phyloP scores from a whole-genome alignment of 2,113 vertebrate genomes.

The Melanerpes formicivorus region DNA sequence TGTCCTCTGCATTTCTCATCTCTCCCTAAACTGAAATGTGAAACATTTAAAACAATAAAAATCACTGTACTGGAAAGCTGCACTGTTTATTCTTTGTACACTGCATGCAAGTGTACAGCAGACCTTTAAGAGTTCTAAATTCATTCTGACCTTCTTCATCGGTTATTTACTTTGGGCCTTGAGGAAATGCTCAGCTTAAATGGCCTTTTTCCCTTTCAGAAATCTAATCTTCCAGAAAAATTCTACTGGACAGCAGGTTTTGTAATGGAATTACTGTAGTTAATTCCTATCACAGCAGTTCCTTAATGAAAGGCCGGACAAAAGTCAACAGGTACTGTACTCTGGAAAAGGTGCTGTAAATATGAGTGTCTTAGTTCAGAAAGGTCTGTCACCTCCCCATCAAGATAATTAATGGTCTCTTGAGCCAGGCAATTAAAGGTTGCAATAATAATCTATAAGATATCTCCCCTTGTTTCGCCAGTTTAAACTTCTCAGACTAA shows the following conservation, averaged over 20 bases:
- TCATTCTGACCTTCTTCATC: conserved; percentile 63
- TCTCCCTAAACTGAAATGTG: conserved; percentile 53
- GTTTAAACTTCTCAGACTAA: conserved; percentile 68
- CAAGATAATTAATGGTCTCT: conserved; percentile 64
- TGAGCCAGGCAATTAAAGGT: conserved; percentile 63
- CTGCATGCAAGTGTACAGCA: conserved; percentile 47
- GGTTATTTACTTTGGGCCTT: conserved; percentile 59
- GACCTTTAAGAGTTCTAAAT: conserved; percentile 64
- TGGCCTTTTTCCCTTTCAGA: conserved; percentile 67
- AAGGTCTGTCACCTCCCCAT: conserved; percentile 62
- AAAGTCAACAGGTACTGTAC: conserved; percentile 70
- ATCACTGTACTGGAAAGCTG: conserved; percentile 61
- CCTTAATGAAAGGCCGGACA: conserved; percentile 74
- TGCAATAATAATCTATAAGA: conserved; percentile 57
- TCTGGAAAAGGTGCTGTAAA: conserved; percentile 50
- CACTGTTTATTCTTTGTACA: conserved; percentile 42
- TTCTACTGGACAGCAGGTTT: conserved; percentile 70
- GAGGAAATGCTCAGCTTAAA: conserved; percentile 48
- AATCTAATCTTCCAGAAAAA: conserved; percentile 77
- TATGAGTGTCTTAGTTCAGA: conserved; percentile 42
- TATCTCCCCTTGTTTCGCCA: conserved; percentile 64
- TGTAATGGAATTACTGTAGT: conserved; percentile 69
- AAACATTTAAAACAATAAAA: conserved; percentile 71
- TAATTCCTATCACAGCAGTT: conserved; percentile 75
- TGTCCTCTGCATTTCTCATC: conserved; percentile 34